Percentiles rank a stretch among this genome's conserved stretches.
Conservation (phyloP, 2,888 invertebrate species). For the Capitulum mitella region DNA sequence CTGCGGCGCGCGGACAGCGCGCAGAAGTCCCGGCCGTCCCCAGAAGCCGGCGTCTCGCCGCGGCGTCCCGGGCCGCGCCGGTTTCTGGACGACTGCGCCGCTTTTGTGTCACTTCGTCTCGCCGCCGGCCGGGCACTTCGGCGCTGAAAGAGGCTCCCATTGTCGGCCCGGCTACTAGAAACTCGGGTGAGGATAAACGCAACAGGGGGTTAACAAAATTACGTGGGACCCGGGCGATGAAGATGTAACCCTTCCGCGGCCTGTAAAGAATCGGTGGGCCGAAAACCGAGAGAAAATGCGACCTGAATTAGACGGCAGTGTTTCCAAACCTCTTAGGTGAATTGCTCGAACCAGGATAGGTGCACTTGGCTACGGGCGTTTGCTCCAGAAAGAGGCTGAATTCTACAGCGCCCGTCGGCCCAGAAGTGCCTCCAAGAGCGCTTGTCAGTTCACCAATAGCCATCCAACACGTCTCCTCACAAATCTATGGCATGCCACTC, state of each 20-base stretch:
- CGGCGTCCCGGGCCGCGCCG: not conserved
- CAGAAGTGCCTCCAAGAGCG: too few relatives aligned
- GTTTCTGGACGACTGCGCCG: not conserved
- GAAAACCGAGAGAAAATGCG: not conserved
- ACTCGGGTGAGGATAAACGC: not conserved
- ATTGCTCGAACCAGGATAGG: too few relatives aligned
- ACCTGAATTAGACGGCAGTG: not conserved
- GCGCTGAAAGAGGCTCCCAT: not conserved
- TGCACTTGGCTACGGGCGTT: too few relatives aligned
- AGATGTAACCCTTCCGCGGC: slow-evolving; percentile 13
- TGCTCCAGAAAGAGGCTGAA: too few relatives aligned
- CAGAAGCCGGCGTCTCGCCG: too few relatives aligned
- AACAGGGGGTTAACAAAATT: slow-evolving; percentile 23
- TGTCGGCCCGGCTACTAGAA: not conserved
- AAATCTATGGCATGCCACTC: not conserved
- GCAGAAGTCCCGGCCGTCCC: too few relatives aligned
- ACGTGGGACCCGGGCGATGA: not conserved
- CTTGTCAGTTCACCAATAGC: too few relatives aligned
- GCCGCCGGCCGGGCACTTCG: not conserved
- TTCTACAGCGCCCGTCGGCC: too few relatives aligned
- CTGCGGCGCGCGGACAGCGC: too few relatives aligned
- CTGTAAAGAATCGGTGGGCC: not conserved
- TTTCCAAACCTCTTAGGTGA: not conserved
- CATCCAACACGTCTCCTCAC: not conserved
- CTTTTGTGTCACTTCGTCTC: not conserved